A percentile compares a stretch with the other conserved stretches of the same genome.
These are phyloP conservation scores for Pterostichus madidus DNA, from an alignment of 2,888 invertebrate species.

Conservation along the genomic window DNA sequence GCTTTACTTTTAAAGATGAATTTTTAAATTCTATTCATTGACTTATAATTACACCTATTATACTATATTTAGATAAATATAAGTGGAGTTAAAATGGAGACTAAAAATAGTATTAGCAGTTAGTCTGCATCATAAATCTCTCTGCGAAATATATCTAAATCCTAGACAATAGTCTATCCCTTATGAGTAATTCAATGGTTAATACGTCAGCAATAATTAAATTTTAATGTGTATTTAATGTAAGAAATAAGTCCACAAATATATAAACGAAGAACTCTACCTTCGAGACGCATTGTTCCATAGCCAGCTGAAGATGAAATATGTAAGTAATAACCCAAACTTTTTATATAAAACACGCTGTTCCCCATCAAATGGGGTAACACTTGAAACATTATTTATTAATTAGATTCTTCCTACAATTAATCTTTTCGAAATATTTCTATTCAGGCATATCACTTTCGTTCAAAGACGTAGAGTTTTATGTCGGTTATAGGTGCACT, in stretches of 20 bases:
- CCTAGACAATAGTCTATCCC: too few species aligned
- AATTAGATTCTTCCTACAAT: not conserved
- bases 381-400: not conserved
- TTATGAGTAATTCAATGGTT: not conserved
- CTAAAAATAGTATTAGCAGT: too few species aligned
- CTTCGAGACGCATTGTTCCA: not conserved
- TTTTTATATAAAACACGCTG: not conserved
- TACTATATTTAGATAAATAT: too few species aligned
- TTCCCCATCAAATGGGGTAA: not conserved
- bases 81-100: too few species aligned
- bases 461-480: not conserved
- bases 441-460: too few species aligned
- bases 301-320: slow-evolving; percentile 12
- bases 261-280: not conserved
- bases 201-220: slow-evolving; percentile 17
- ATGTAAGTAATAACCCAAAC: slow-evolving; percentile 19
- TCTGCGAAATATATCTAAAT: too few species aligned
- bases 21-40: too few species aligned
- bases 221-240: slow-evolving; percentile 47
- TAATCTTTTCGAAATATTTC: too few species aligned
- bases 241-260: not conserved
- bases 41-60: too few species aligned
- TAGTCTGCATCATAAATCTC: too few species aligned
- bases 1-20: too few species aligned
- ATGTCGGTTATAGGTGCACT: not conserved